Percentiles rank a stretch among this genome's conserved stretches.
Conservation (phyloP, 1,140 invertebrate genomes). For the Diorhabda sublineata region DNA sequence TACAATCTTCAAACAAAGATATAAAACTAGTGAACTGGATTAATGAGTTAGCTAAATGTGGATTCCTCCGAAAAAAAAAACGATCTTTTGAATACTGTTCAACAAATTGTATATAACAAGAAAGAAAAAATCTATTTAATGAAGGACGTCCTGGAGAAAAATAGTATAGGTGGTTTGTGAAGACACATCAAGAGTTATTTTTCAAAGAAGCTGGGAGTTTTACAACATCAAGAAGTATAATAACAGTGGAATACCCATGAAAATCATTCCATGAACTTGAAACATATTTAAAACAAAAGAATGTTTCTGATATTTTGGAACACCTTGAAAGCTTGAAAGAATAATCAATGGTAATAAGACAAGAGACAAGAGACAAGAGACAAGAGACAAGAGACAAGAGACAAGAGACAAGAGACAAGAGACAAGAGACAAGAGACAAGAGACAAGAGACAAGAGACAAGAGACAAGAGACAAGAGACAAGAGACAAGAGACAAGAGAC, state of each 20-base stretch:
- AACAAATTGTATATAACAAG: neutral
- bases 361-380: too few relatives aligned
- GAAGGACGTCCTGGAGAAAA: conserved; percentile 16
- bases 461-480: conserved; percentile 7
- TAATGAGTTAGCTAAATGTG: neutral
- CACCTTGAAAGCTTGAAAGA: conserved; percentile 28
- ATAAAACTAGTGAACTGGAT: conserved; percentile 21
- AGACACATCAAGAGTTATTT: neutral
- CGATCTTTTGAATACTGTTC: too few relatives aligned
- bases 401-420: too few relatives aligned
- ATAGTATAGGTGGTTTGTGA: too few relatives aligned
- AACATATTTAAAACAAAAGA: conserved; percentile 13
- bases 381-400: too few relatives aligned
- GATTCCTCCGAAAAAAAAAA: too few relatives aligned
- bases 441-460: conserved; percentile 14
- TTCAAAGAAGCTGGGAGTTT: neutral
- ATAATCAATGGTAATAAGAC: conserved; percentile 37
- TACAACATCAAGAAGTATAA: conserved; percentile 4
- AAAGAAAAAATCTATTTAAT: conserved; percentile 26
- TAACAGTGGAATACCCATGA: too few relatives aligned
- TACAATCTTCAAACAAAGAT: conserved; percentile 26
- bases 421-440: conserved; percentile 21
- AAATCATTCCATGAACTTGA: too few relatives aligned
- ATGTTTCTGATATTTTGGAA: conserved; percentile 31
- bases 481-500: too few relatives aligned